Evolutionary conservation across 2,113 vertebrate genomes (phyloP).

Genomic region (cat (Felis catus)): F.catus_Fca126_mat1.0 CM031420.1:42428001-42428500

Average conservation of each 20-base stretch:
- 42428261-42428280: background rate
- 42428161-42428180: background rate
- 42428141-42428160: background rate
- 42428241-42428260: background rate
- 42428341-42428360: too few relatives aligned
- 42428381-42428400: too few relatives aligned
- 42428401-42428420: too few relatives aligned
- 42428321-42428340: too few relatives aligned
- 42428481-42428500: too few relatives aligned
- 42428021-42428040: conserved; percentile 52
- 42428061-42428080: conserved; percentile 21
- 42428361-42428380: too few relatives aligned
- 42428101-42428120: background rate
- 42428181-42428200: conserved; percentile 8
- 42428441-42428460: too few relatives aligned
- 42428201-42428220: background rate
- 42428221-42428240: background rate
- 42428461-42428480: too few relatives aligned
- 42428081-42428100: background rate
- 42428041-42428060: conserved; percentile 26
- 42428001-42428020: conserved; percentile 61
- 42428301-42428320: too few relatives aligned
- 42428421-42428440: too few relatives aligned
- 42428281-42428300: background rate
- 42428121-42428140: conserved; percentile 22